Conservation (phyloP, 2,888 invertebrate species). For the Cylloceria caligata region DNA sequence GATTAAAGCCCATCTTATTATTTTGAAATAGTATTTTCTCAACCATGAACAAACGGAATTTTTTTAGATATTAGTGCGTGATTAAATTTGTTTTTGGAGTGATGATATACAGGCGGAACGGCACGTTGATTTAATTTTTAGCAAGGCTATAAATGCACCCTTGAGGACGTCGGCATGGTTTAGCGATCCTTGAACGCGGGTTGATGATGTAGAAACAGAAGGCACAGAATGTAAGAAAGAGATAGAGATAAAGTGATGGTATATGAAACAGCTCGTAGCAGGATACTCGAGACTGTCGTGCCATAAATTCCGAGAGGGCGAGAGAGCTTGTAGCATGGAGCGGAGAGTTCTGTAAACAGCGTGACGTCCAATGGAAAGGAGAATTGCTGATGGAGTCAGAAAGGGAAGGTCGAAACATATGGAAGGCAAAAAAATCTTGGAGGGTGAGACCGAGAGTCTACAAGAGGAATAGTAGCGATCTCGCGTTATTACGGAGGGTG, state of each 20-base stretch:
- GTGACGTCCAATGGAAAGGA: conserved; percentile 74
- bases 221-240: conserved; percentile 31
- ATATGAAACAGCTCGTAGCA: conserved; percentile 33
- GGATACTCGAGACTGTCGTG: conserved; percentile 70
- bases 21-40: conserved; percentile 18
- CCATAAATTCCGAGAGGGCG: conserved; percentile 74
- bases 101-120: neutral
- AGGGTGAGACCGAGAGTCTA: conserved; percentile 43
- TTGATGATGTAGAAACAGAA: conserved; percentile 30
- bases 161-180: conserved; percentile 22
- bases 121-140: conserved; percentile 49
- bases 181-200: conserved; percentile 32
- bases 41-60: neutral
- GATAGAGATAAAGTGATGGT: conserved; percentile 27
- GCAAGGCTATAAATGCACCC: conserved; percentile 41
- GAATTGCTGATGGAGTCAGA: conserved; percentile 48
- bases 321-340: conserved; percentile 63
- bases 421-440: conserved; percentile 27
- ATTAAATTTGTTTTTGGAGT: conserved; percentile 4
- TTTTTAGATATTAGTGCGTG: conserved; percentile 7
- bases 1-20: conserved; percentile 38
- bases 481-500: conserved; percentile 57
- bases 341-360: conserved; percentile 78
- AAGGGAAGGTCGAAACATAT: conserved; percentile 44
- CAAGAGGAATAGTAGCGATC: conserved; percentile 43